Evolutionary conservation across 2,888 invertebrate species (phyloP), one percentile per base, ranked within the genome.

Genomic region (Pecten maximus): DNA sequence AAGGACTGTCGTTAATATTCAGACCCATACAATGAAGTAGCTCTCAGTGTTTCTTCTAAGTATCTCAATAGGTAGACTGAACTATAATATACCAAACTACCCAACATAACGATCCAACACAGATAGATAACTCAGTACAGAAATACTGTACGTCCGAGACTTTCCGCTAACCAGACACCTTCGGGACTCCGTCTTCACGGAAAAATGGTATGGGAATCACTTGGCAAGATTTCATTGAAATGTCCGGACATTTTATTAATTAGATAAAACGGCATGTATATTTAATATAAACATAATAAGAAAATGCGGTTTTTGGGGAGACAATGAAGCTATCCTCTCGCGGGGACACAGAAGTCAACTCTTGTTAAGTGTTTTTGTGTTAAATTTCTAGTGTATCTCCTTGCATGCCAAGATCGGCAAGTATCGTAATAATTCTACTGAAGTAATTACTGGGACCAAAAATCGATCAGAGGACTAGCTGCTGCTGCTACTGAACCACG

Each of bases 391-490:
- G 28, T n/a, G n/a, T 74, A 74, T 74, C 74, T 74, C 74, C 74
- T 74, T 74, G 74, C 74, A 74, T 74, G 74, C 74, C 74, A 74
- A 74, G 74, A 74, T 74, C 74, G 74, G 35, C 74, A 74, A 35
- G 74, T 74, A 74, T 74, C 74, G 74, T 74, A 74, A 74, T 74
- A 74, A 74, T 74, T 74, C 35, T 35, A 74, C 74, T 74, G 74
- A 23, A 74, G 74, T 35, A 74, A 74, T 74, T 74, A 74, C 74
- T 28, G 35, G 35, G 74, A 74, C 74, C 12, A 74, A 74, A n/a
- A 74, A 74, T 74, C 74, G 74, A 74, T 74, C 74, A 15, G 28
- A 1, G 8, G 3, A n/a, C 35, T 28, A 44, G 35, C 35, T 74
- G 35, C 74, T 74, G 74, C 60, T n/a, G 60, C n/a, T 8, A 28